A percentile compares a stretch with the other conserved stretches of the same genome.
Evolutionary conservation across 2,888 invertebrate genomes (phyloP).

Genomic region (Autographa gamma): DNA sequence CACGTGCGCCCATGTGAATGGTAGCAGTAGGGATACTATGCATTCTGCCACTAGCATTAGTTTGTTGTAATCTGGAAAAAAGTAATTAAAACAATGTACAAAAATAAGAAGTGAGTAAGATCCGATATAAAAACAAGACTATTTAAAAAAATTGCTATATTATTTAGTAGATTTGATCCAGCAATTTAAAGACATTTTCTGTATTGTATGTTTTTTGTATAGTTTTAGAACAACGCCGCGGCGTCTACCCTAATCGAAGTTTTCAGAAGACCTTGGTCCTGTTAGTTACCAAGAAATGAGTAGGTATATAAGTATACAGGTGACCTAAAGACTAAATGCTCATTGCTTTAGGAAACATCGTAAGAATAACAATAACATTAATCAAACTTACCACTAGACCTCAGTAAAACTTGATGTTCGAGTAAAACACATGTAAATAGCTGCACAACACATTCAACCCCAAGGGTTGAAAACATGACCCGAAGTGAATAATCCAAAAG

Average conservation of each 20-base stretch:
- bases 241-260: no score
- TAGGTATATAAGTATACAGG: no score
- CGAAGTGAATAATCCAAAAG: conserved; percentile 97
- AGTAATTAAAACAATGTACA: conserved; percentile 8
- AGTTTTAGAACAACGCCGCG: no score
- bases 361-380: background rate
- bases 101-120: background rate
- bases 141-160: no score
- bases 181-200: no score
- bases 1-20: conserved; percentile 99
- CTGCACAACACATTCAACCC: conserved; percentile 97
- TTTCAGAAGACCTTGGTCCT: no score
- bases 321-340: background rate
- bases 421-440: conserved; percentile 98
- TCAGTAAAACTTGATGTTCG: conserved; percentile 98
- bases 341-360: background rate
- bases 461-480: conserved; percentile 95
- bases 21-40: conserved; percentile 96
- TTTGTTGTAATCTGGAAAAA: conserved; percentile 94
- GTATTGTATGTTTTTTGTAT: no score
- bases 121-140: background rate
- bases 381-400: conserved; percentile 93
- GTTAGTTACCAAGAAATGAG: no score
- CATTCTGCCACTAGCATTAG: conserved; percentile 99
- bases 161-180: no score